Base-by-base conservation (phyloP, 2,888 invertebrate genomes). In the Amphipyra tragopoginis region DNA sequence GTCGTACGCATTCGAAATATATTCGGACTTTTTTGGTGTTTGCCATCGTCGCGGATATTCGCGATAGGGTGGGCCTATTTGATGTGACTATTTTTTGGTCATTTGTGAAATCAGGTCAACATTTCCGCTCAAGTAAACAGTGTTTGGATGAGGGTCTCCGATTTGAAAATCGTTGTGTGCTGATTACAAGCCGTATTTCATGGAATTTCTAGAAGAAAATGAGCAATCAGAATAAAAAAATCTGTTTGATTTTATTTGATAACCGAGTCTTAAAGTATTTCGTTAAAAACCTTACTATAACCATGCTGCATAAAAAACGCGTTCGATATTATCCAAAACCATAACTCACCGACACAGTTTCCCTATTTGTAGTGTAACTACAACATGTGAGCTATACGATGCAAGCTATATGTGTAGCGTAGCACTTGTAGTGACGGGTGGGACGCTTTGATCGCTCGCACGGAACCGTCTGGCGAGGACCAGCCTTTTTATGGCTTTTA, bases 401-500 rank as follows among this genome's bases (percentile, higher is more conserved):
- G 34, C 40, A 45, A 44, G 48, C 15, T 29, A 38, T 15, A 1
- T 39, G 5, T 44, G 43, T 34, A 57, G 55, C 61, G 52, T 6
- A 53, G 42, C 61, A 60, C 80, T 73, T 51, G 70, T 59, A 63
- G 58, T 54, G 65, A 50, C 60, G 61, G 43, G 51, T 38, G 38
- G 55, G 53, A 62, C 56, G 69, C 86, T 88, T 87, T 88, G 87
- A 87, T 86, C 86, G 75, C 74, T 85, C 80, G 71, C 72, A 77
- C 75, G 86, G 82, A 86, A 86, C 77, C 73, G 53, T 59, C 67
- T 69, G 63, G 62, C 59, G 47, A 52, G 65, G 71, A 76, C 69
- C 71, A 63, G 59, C 59, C 75, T 78, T 82, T 85, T 82, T 81
- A 82, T 74, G 79, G 78, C 79, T 81, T 83, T 83, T 81, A 82